Evolutionary conservation across 2,888 invertebrate genomes (phyloP).

Genomic region (Griposia aprilina): DNA sequence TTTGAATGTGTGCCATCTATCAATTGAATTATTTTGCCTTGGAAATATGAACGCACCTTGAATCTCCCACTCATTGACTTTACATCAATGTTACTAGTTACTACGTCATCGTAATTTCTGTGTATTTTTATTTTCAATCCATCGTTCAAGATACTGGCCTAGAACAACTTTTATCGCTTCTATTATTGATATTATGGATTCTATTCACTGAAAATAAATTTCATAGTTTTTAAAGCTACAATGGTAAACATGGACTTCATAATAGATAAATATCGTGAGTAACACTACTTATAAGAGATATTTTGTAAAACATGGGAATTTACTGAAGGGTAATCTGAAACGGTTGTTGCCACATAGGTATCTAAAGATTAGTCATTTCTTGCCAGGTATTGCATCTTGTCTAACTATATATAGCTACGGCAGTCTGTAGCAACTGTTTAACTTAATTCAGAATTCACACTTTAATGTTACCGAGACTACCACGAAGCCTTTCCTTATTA

Average conservation of each 20-base stretch:
- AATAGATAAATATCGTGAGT: slow-evolving; percentile 20
- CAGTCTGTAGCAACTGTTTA: slow-evolving; percentile 13
- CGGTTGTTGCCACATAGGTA: slow-evolving; percentile 35
- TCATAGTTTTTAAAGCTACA: neutral
- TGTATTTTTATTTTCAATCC: slow-evolving; percentile 46
- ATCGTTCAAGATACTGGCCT: slow-evolving; percentile 18
- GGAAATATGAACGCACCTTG: slow-evolving; percentile 63
- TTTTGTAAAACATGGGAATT: slow-evolving; percentile 30
- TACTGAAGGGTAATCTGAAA: slow-evolving; percentile 33
- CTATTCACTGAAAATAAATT: neutral
- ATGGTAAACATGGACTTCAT: slow-evolving; percentile 2
- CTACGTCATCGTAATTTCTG: slow-evolving; percentile 55
- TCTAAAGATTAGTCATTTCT: slow-evolving; percentile 21
- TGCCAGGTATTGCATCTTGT: slow-evolving; percentile 10
- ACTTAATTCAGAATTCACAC: slow-evolving; percentile 18
- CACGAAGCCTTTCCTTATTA: slow-evolving; percentile 27
- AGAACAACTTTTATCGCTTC: slow-evolving; percentile 15
- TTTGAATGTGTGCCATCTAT: slow-evolving; percentile 59
- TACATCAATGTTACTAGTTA: slow-evolving; percentile 51
- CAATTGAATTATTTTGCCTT: slow-evolving; percentile 64
- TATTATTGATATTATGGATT: slow-evolving; percentile 21
- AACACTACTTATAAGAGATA: neutral
- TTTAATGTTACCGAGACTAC: slow-evolving; percentile 26
- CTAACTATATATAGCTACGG: neutral
- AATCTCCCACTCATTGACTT: slow-evolving; percentile 63